Evolutionary conservation across 1,140 invertebrate species (phyloP).

Genomic region (Maconellicoccus hirsutus): DNA sequence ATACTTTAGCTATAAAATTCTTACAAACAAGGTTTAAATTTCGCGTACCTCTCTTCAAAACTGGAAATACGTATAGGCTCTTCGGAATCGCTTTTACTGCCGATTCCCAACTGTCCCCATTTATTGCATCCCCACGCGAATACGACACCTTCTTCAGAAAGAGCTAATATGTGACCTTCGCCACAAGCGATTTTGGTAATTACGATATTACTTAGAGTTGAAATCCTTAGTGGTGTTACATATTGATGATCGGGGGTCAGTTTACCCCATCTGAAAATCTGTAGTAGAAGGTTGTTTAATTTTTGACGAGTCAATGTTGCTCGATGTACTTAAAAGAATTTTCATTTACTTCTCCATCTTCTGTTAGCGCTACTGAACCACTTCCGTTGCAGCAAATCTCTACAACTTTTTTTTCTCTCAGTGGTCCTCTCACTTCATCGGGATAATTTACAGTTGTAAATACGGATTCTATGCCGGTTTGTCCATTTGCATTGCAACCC

Average conservation of each 20-base stretch:
- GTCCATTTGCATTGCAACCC: not conserved
- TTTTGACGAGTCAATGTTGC: no score
- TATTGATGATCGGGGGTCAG: not conserved
- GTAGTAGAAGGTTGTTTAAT: not conserved
- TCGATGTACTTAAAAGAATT: no score
- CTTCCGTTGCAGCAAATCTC: not conserved
- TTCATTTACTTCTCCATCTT: not conserved
- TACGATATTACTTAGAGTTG: not conserved
- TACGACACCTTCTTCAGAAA: slow-evolving; percentile 47
- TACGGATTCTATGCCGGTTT: not conserved
- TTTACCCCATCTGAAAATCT: not conserved
- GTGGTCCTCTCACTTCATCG: not conserved
- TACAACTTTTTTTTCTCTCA: not conserved
- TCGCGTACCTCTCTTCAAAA: not conserved
- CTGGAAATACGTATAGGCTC: not conserved
- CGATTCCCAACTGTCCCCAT: slow-evolving; percentile 51
- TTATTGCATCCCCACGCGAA: slow-evolving; percentile 57
- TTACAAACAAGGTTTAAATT: not conserved
- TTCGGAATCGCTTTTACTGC: slow-evolving; percentile 32
- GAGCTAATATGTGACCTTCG: slow-evolving; percentile 49
- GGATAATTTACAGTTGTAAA: not conserved
- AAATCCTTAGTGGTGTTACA: not conserved
- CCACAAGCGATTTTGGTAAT: slow-evolving; percentile 46
- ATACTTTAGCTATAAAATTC: not conserved
- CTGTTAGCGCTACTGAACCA: not conserved